phyloP scores from a whole-genome alignment of 1,140 invertebrate genomes.

The Atta cephalotes region DNA sequence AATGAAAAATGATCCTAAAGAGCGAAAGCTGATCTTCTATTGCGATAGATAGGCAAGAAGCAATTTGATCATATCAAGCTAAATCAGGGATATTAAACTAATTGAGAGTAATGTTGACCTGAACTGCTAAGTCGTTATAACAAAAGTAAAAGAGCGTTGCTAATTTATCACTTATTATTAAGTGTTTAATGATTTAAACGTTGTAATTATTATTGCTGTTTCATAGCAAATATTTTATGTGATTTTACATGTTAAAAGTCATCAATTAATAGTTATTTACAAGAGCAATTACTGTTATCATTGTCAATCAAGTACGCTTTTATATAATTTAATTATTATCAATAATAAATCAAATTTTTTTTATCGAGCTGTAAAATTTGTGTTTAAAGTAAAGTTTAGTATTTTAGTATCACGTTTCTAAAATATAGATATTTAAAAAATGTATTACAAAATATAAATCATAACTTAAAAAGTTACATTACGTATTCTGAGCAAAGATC shows the following conservation, averaged over 20 bases:
- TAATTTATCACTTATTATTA: neutral
- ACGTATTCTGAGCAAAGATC: neutral
- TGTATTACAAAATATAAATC: neutral
- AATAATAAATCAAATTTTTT: neutral
- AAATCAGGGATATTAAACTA: slow-evolving; percentile 17
- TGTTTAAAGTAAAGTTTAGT: neutral
- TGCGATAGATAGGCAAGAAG: slow-evolving; percentile 27
- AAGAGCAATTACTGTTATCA: neutral
- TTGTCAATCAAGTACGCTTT: neutral
- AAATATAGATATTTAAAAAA: neutral
- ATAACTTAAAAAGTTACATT: neutral
- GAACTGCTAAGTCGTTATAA: neutral
- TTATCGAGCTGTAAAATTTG: neutral
- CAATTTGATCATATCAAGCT: slow-evolving; percentile 19
- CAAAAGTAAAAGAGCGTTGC: slow-evolving; percentile 6
- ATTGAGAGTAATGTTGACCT: slow-evolving; percentile 19
- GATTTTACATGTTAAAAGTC: neutral
- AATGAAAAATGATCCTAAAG: slow-evolving; percentile 70
- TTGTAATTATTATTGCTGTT: neutral
- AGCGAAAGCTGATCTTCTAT: slow-evolving; percentile 62
- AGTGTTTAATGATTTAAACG: neutral
- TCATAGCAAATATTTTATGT: neutral
- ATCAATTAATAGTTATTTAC: neutral
- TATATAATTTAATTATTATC: neutral
- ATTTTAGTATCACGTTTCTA: neutral